Percentiles rank a stretch among this genome's conserved stretches.
phyloP scores from a whole-genome alignment of 2,888 invertebrate genomes.

The Hydrotaea diabolus region DNA sequence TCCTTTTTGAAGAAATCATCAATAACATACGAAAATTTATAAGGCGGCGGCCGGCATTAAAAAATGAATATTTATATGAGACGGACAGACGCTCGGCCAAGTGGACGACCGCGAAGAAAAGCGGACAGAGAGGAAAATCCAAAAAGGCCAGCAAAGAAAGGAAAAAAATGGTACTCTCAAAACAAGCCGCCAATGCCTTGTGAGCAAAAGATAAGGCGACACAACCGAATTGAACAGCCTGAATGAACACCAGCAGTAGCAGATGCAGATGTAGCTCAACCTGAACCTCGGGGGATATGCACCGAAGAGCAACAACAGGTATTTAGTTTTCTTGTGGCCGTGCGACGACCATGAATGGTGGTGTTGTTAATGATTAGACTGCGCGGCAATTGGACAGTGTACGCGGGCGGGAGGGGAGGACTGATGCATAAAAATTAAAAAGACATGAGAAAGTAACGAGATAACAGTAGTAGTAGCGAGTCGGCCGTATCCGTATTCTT shows the following conservation, averaged over 20 bases:
- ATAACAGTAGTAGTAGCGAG: slow-evolving; percentile 51
- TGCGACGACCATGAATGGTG: background rate
- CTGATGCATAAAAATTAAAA: slow-evolving; percentile 58
- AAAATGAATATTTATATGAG: slow-evolving; percentile 76
- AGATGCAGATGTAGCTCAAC: slow-evolving; percentile 35
- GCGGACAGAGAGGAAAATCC: slow-evolving; percentile 33
- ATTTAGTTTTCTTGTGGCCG: background rate
- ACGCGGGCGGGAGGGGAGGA: slow-evolving; percentile 7
- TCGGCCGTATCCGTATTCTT: slow-evolving; percentile 16
- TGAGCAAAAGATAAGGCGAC: slow-evolving; percentile 44
- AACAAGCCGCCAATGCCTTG: slow-evolving; percentile 61
- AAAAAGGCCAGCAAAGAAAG: background rate
- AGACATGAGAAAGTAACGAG: slow-evolving; percentile 67
- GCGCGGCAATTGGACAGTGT: background rate
- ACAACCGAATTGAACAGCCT: slow-evolving; percentile 49
- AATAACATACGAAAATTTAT: slow-evolving; percentile 77
- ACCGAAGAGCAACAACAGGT: slow-evolving; percentile 34
- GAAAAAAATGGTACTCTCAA: slow-evolving; percentile 38
- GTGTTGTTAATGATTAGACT: slow-evolving; percentile 23
- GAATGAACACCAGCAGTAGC: slow-evolving; percentile 53
- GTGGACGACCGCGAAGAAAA: slow-evolving; percentile 38
- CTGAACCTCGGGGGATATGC: background rate
- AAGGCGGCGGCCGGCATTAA: slow-evolving; percentile 73
- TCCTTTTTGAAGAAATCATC: slow-evolving; percentile 74
- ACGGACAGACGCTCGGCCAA: background rate